Conservation (phyloP, 2,888 invertebrate genomes). For the Plebejus argus region DNA sequence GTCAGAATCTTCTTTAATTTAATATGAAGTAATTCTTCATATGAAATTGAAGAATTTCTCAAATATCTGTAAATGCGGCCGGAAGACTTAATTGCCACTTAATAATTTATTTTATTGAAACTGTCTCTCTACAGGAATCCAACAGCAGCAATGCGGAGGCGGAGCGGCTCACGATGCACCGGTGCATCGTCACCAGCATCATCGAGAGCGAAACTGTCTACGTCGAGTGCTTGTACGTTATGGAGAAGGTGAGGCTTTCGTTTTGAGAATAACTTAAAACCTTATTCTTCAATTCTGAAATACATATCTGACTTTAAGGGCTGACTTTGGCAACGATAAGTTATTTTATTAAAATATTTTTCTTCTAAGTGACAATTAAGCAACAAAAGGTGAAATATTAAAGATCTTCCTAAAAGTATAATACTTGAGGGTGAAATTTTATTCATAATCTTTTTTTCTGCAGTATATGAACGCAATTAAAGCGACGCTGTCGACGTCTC, state of each 20-base stretch:
- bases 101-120: no score
- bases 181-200: slow-evolving; percentile 93
- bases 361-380: background rate
- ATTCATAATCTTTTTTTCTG: background rate
- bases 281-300: no score
- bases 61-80: no score
- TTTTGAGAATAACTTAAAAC: background rate
- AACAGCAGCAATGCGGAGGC: slow-evolving; percentile 83
- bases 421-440: background rate
- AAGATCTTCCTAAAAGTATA: background rate
- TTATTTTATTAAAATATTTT: background rate
- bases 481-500: slow-evolving; percentile 92
- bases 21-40: no score
- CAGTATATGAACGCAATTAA: slow-evolving; percentile 96
- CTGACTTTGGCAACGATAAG: background rate
- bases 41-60: no score
- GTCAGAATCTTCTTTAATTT: no score
- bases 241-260: slow-evolving; percentile 85
- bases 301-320: background rate
- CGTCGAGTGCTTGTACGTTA: slow-evolving; percentile 93
- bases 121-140: slow-evolving; percentile 61
- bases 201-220: slow-evolving; percentile 95
- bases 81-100: no score
- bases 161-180: slow-evolving; percentile 92
- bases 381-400: background rate